phyloP scores from a whole-genome alignment of 2,888 invertebrate genomes.

The Priapulus caudatus region DNA sequence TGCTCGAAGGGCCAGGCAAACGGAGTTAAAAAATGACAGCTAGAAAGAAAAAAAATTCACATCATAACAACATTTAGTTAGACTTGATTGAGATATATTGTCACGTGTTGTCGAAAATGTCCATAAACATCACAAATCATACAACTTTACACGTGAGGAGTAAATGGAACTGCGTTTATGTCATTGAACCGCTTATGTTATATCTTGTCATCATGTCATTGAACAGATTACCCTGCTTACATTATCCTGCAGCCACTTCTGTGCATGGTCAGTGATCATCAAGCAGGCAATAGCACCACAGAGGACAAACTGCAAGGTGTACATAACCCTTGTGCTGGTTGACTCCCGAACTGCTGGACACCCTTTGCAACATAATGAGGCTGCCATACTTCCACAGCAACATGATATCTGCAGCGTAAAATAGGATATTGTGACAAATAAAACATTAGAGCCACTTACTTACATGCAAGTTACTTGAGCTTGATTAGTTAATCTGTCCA shows the following conservation, averaged over 20 bases:
- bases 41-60: slow-evolving; percentile 20
- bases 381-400: slow-evolving; percentile 38
- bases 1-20: slow-evolving; percentile 32
- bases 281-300: slow-evolving; percentile 36
- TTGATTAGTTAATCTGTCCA: no score
- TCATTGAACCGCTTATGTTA: no score
- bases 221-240: no score
- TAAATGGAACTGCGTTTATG: no score
- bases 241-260: slow-evolving; percentile 25
- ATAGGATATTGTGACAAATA: no score
- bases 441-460: no score
- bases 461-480: no score
- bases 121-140: no score
- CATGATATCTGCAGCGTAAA: slow-evolving; percentile 34
- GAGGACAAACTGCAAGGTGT: slow-evolving; percentile 35
- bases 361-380: slow-evolving; percentile 37
- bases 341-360: slow-evolving; percentile 38
- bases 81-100: not conserved
- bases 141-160: no score
- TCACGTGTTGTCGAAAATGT: not conserved
- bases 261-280: slow-evolving; percentile 37
- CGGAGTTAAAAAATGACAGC: slow-evolving; percentile 35
- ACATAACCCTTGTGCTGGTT: slow-evolving; percentile 39
- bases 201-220: no score
- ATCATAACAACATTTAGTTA: not conserved